Evolutionary conservation across 2,113 vertebrate genomes (phyloP), one percentile per base, ranked within the genome.

Genomic region (Laterallus jamaicensis): DNA sequence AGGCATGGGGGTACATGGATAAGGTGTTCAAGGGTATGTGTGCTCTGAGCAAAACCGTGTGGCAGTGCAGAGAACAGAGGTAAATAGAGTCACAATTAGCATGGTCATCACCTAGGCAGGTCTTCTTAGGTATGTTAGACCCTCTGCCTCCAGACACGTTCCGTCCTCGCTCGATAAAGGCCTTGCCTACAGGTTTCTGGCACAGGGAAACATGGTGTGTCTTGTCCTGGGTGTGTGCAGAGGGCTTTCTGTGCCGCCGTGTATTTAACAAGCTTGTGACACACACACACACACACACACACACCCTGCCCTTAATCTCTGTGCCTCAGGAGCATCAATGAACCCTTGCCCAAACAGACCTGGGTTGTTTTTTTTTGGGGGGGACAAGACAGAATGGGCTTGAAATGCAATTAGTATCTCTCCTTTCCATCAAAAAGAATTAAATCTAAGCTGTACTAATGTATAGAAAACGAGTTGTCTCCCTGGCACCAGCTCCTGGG

Each of bases 1-100:
- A 1, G 6, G 19, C 50, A 32, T 18, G 10, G 11, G 50, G 0
- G 2, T 37, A 4, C 5, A 35, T 35, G 35, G 29, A 21, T 18
- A 5, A 39, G 39, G 11, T 20, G 28, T 32, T 69, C 14, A 12
- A 37, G 60, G 18, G 26, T 8, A 32, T 1, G 16, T 59, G 21
- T 5, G 20, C 13, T 16, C 39, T 0, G 2, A 59, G 62, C 2
- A n/a, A 64, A 69, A 10, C 11, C 4, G 2, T 5, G 0, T 13
- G 12, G 6, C 6, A 6, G 5, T 4, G 18, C 37, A 15, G 2
- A 54, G 56, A 20, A 29, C 15, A 29, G 8, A 40, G 80, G 75
- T 11, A 28, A 22, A 64, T 10, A 5, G 25, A 3, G 15, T 10
- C 58, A n/a, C 44, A n/a, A 5, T 21, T 32, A 6, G 55, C 4